Conservation (phyloP, 1,140 invertebrate species). For the Maniola jurtina region DNA sequence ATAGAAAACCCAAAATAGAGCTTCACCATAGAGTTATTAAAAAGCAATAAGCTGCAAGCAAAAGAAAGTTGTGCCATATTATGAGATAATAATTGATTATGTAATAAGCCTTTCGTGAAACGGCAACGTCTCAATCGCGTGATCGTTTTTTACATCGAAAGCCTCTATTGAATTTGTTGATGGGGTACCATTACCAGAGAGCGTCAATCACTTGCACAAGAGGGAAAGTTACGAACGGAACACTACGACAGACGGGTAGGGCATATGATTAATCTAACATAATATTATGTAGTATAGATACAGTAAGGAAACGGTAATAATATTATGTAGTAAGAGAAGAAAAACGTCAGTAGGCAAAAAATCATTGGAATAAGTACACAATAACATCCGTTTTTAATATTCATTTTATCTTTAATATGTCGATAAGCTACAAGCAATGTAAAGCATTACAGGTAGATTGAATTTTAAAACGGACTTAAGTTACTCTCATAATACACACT, state of each 20-base stretch:
- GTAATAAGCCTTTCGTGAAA: slow-evolving; percentile 45
- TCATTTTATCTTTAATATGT: no score
- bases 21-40: not conserved
- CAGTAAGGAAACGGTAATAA: no score
- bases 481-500: no score
- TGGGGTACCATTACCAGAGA: slow-evolving; percentile 54
- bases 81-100: slow-evolving; percentile 46
- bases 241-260: slow-evolving; percentile 18
- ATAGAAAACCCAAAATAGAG: not conserved
- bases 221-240: slow-evolving; percentile 51
- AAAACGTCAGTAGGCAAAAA: no score
- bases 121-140: slow-evolving; percentile 58
- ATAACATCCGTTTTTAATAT: no score
- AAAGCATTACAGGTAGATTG: no score
- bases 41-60: slow-evolving; percentile 11
- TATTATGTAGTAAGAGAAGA: no score
- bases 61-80: slow-evolving; percentile 31
- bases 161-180: slow-evolving; percentile 56
- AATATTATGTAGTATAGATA: not conserved
- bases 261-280: slow-evolving; percentile 2
- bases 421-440: no score
- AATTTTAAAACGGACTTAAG: no score
- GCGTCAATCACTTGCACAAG: slow-evolving; percentile 69
- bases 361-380: no score
- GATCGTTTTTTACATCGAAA: slow-evolving; percentile 65